These are phyloP conservation scores for Chromoteleia sp. DNA, from an alignment of 2,888 invertebrate genomes.

Conservation along the genomic window DNA sequence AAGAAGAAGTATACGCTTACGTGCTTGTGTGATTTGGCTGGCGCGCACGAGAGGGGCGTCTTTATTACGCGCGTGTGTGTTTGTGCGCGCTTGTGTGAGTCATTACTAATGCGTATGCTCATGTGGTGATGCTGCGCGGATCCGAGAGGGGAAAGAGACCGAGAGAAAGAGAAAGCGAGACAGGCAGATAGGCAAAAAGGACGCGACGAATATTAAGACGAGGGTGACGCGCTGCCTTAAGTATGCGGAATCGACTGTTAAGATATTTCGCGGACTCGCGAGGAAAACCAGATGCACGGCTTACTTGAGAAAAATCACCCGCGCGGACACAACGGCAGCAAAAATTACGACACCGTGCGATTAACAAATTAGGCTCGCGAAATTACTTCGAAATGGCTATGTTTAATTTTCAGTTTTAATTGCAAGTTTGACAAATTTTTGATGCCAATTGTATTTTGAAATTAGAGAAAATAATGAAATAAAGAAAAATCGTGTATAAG, in stretches of 20 bases:
- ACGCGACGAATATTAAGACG: slow-evolving; percentile 73
- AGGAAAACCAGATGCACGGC: slow-evolving; percentile 51
- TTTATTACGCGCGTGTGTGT: slow-evolving; percentile 62
- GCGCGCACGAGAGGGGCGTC: slow-evolving; percentile 67
- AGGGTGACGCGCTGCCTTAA: slow-evolving; percentile 71
- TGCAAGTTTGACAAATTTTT: too few species aligned
- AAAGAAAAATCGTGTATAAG: too few species aligned
- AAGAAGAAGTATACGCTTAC: slow-evolving; percentile 75
- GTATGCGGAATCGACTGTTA: slow-evolving; percentile 70
- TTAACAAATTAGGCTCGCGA: slow-evolving; percentile 9
- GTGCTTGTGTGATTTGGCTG: slow-evolving; percentile 72
- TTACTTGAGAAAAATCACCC: slow-evolving; percentile 30
- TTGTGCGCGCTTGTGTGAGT: slow-evolving; percentile 53
- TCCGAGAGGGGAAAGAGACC: slow-evolving; percentile 34
- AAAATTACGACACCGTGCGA: slow-evolving; percentile 1
- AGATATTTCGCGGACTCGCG: slow-evolving; percentile 67
- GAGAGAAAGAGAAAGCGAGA: slow-evolving; percentile 34
- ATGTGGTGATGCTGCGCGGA: slow-evolving; percentile 72
- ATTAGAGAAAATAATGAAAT: too few species aligned
- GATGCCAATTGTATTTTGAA: too few species aligned
- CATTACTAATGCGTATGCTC: slow-evolving; percentile 74
- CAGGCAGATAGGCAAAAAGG: slow-evolving; percentile 54
- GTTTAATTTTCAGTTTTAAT: too few species aligned
- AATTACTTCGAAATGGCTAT: too few species aligned
- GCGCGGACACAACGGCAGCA: too few species aligned